These are phyloP conservation scores for Bombus fervidus DNA, from an alignment of 1,140 invertebrate species.

Conservation along the genomic window DNA sequence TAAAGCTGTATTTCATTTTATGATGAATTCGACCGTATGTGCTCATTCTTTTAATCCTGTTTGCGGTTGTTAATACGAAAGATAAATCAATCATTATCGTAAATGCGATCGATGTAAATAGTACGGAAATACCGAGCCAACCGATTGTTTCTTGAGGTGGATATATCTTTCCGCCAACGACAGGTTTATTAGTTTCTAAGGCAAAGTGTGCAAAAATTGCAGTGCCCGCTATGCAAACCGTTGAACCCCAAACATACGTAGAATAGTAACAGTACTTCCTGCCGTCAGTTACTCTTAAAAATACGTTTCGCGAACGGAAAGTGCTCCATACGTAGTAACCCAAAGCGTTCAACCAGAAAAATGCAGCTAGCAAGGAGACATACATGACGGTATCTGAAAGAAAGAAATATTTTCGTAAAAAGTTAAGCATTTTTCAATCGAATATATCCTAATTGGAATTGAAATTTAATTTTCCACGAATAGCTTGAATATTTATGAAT, in stretches of 20 bases:
- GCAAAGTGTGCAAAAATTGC: slow-evolving; percentile 91
- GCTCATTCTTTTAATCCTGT: slow-evolving; percentile 89
- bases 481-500: no score
- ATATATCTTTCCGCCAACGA: slow-evolving; percentile 66
- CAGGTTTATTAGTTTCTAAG: slow-evolving; percentile 86
- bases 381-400: slow-evolving; percentile 89
- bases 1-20: slow-evolving; percentile 92
- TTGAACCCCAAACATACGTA: slow-evolving; percentile 89
- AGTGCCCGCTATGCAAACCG: slow-evolving; percentile 86
- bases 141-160: slow-evolving; percentile 83
- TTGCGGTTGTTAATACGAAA: slow-evolving; percentile 90
- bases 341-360: slow-evolving; percentile 92
- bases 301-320: slow-evolving; percentile 92
- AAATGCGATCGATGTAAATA: slow-evolving; percentile 90
- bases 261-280: slow-evolving; percentile 94
- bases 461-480: not conserved
- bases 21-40: slow-evolving; percentile 93
- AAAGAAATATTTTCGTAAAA: slow-evolving; percentile 21
- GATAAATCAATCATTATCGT: slow-evolving; percentile 90
- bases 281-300: slow-evolving; percentile 90
- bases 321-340: slow-evolving; percentile 94
- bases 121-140: slow-evolving; percentile 90
- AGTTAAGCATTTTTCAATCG: not conserved
- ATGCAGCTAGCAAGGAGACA: slow-evolving; percentile 88
- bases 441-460: not conserved